Evolutionary conservation across 1,140 invertebrate genomes (phyloP).

Genomic region (Drosophila navojoa): DNA sequence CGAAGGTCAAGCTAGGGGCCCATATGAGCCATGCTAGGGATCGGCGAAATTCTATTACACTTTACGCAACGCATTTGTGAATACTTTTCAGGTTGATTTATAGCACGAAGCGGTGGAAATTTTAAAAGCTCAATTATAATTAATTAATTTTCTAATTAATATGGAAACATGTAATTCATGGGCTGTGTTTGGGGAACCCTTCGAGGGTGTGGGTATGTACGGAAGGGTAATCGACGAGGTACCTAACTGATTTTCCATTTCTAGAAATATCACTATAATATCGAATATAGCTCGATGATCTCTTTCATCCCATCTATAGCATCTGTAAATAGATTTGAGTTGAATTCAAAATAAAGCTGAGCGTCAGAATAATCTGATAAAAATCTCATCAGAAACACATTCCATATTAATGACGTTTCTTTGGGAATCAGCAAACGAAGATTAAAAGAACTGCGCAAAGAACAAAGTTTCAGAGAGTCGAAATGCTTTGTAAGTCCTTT

Average conservation of each 20-base stretch:
- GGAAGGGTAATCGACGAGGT: too few species aligned
- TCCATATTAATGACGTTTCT: neutral
- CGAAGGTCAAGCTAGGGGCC: too few species aligned
- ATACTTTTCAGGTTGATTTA: too few species aligned
- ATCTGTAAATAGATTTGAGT: neutral
- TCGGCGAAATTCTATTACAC: neutral
- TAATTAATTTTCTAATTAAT: slow-evolving; percentile 1
- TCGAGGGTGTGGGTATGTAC: neutral
- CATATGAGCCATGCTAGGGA: too few species aligned
- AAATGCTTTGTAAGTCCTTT: too few species aligned
- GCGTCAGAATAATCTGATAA: neutral
- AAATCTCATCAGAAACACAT: neutral
- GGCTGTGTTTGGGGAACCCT: neutral
- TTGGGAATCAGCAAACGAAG: neutral
- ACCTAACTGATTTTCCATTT: too few species aligned
- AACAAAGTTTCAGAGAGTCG: neutral
- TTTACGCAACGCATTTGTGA: neutral
- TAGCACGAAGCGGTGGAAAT: neutral
- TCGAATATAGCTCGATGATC: too few species aligned
- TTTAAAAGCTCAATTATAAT: neutral
- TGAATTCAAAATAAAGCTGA: neutral
- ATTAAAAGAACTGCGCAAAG: slow-evolving; percentile 5
- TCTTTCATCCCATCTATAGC: too few species aligned
- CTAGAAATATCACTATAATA: too few species aligned
- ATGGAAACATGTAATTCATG: neutral